Conservation (phyloP, 1,140 invertebrate genomes). For the Cyrtorhinus lividipennis region DNA sequence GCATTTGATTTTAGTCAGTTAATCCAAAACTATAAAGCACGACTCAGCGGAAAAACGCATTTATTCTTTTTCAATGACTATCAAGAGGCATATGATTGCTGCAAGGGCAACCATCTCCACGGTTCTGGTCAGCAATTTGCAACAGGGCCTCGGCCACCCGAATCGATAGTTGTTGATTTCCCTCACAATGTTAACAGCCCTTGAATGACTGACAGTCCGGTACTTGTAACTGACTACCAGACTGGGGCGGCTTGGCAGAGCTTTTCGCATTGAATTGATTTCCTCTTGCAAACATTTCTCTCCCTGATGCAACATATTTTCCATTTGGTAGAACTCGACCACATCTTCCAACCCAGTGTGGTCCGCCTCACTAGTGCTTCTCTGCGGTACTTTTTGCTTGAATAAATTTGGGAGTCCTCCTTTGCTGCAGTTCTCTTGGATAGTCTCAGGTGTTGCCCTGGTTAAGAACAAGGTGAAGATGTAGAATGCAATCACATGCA, state of each 20-base stretch:
- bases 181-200: conserved; percentile 27
- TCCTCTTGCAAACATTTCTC: background rate
- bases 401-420: background rate
- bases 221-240: background rate
- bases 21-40: too few relatives aligned
- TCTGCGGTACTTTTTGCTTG: background rate
- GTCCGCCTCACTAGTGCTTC: background rate
- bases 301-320: background rate
- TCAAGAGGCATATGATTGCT: too few relatives aligned
- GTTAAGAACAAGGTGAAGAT: too few relatives aligned
- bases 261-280: conserved; percentile 4
- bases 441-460: background rate
- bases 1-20: too few relatives aligned
- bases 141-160: background rate
- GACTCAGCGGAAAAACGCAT: too few relatives aligned
- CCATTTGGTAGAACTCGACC: background rate
- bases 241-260: background rate
- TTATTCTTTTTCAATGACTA: too few relatives aligned
- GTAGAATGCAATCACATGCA: too few relatives aligned
- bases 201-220: background rate
- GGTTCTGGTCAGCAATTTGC: background rate
- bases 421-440: background rate
- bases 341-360: background rate
- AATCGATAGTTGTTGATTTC: conserved; percentile 16
- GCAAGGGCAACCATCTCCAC: background rate